These are phyloP conservation scores for Clunio marinus DNA, from an alignment of 2,888 invertebrate species.

Conservation along the genomic window DNA sequence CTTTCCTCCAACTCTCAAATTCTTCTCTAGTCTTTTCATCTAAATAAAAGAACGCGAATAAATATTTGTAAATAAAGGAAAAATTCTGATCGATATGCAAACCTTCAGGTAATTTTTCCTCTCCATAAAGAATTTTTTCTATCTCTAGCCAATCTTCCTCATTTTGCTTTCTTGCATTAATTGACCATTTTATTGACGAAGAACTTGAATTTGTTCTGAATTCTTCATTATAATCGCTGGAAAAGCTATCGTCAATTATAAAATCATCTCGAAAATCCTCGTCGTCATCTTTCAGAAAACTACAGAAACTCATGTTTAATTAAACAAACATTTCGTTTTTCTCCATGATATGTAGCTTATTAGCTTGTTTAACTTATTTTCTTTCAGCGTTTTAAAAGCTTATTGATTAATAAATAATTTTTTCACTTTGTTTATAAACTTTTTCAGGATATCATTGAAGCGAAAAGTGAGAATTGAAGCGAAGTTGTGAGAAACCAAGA, in stretches of 20 bases:
- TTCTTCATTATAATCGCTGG: conserved; percentile 25
- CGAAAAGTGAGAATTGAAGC: neutral
- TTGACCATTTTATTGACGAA: conserved; percentile 52
- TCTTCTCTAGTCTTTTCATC: conserved; percentile 47
- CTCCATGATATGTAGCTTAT: no score
- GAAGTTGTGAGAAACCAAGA: neutral
- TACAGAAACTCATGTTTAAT: conserved; percentile 33
- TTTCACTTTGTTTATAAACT: neutral
- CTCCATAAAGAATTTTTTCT: conserved; percentile 48
- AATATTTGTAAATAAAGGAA: conserved; percentile 2
- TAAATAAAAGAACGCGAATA: conserved; percentile 20
- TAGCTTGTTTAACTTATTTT: no score
- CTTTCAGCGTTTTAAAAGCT: no score
- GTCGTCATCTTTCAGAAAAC: neutral
- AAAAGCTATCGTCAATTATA: conserved; percentile 19
- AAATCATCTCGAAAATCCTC: conserved; percentile 29
- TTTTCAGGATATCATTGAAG: neutral
- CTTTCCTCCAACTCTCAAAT: conserved; percentile 49
- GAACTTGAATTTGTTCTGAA: conserved; percentile 43
- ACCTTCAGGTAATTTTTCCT: conserved; percentile 43
- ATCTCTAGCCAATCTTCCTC: conserved; percentile 50
- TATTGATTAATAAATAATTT: neutral
- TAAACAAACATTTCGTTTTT: neutral
- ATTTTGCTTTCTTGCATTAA: conserved; percentile 51
- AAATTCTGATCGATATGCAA: neutral